phyloP scores from a whole-genome alignment of 2,888 invertebrate species.

The Amiota communis region DNA sequence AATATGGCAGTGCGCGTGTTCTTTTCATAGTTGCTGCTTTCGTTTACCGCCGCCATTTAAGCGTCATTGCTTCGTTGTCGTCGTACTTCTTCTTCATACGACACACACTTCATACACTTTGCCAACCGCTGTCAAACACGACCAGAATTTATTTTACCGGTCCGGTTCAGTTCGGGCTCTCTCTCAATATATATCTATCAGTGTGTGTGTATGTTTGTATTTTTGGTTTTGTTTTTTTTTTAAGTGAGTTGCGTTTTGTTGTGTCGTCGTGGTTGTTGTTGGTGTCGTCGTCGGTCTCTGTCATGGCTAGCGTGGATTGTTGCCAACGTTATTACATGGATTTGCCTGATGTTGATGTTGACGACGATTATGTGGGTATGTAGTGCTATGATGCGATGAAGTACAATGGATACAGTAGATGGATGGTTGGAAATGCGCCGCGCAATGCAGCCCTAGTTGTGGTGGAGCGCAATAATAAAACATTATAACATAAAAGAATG shows the following conservation, averaged over 20 bases:
- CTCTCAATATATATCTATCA: background rate
- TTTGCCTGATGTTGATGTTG: background rate
- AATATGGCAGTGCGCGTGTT: slow-evolving; percentile 26
- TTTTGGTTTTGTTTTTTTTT: slow-evolving; percentile 29
- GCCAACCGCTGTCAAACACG: background rate
- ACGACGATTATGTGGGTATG: slow-evolving; percentile 62
- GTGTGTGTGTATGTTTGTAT: slow-evolving; percentile 36
- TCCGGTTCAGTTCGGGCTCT: too few relatives aligned
- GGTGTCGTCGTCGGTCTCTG: slow-evolving; percentile 27
- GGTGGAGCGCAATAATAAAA: slow-evolving; percentile 16
- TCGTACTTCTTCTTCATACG: background rate
- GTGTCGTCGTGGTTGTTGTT: slow-evolving; percentile 4
- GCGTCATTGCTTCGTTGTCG: background rate
- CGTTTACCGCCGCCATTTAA: background rate
- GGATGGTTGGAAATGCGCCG: background rate
- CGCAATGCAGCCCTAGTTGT: slow-evolving; percentile 47
- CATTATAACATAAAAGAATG: background rate
- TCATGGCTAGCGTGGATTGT: slow-evolving; percentile 27
- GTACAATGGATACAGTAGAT: background rate
- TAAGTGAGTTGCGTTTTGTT: slow-evolving; percentile 30
- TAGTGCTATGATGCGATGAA: slow-evolving; percentile 51
- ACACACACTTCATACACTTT: background rate
- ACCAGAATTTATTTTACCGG: too few relatives aligned
- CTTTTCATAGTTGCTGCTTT: slow-evolving; percentile 12
- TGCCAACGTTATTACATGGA: slow-evolving; percentile 25